Percentiles rank a stretch among this genome's conserved stretches.
phyloP scores from a whole-genome alignment of 2,113 vertebrate species.

The Xenotilapia flavipinnis region DNA sequence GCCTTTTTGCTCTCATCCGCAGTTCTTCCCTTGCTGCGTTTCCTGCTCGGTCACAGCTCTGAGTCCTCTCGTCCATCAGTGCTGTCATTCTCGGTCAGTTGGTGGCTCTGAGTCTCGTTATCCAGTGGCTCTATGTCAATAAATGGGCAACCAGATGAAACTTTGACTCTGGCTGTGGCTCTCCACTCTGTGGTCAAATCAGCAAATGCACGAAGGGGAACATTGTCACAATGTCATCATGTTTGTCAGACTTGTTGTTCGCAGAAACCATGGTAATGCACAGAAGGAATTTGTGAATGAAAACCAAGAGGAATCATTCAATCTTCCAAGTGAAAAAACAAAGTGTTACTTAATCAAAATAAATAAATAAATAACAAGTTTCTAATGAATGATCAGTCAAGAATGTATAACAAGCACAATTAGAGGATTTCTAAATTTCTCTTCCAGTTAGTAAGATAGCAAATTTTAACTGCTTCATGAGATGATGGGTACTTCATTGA shows the following conservation, averaged over 20 bases:
- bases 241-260: not conserved
- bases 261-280: not conserved
- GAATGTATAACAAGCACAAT: not conserved
- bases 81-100: not conserved
- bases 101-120: not conserved
- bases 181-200: not conserved
- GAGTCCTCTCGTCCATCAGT: not conserved
- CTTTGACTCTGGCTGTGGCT: not conserved
- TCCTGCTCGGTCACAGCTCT: not conserved
- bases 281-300: not conserved
- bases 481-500: not conserved
- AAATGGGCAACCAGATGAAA: not conserved
- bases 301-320: not conserved
- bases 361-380: not conserved
- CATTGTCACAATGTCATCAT: not conserved
- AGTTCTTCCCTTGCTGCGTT: not conserved
- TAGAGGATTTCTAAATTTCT: not conserved
- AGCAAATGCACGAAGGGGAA: not conserved
- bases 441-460: not conserved
- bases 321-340: not conserved
- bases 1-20: not conserved
- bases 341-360: not conserved
- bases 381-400: not conserved
- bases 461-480: slow-evolving; percentile 10
- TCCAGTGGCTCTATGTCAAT: not conserved